These are phyloP conservation scores for Epiblema foenella DNA, from an alignment of 2,888 invertebrate species.

Conservation along the genomic window DNA sequence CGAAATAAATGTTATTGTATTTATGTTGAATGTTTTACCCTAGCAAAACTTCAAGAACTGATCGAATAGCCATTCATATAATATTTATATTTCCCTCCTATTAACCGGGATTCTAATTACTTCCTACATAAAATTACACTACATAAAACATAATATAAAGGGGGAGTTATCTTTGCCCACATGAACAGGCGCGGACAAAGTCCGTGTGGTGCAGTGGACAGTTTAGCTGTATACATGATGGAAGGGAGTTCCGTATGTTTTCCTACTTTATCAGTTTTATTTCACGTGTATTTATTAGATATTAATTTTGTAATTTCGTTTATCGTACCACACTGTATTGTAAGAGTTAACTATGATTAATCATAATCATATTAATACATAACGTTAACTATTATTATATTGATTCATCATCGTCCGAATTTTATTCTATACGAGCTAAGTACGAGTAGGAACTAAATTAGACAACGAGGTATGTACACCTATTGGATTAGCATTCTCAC, in stretches of 20 bases:
- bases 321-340: neutral
- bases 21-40: neutral
- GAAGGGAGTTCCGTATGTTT: constrained; percentile 46
- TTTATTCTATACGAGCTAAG: no score
- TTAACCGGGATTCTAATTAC: constrained; percentile 50
- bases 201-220: constrained; percentile 52
- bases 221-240: constrained; percentile 30
- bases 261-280: neutral
- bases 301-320: neutral
- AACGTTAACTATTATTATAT: neutral
- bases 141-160: constrained; percentile 41
- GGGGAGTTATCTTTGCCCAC: constrained; percentile 74
- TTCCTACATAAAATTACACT: constrained; percentile 31
- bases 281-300: neutral
- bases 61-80: constrained; percentile 7
- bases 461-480: no score
- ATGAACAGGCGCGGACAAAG: constrained; percentile 73
- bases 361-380: neutral
- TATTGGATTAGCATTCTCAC: no score
- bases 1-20: neutral
- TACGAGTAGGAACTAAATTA: no score
- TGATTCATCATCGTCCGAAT: no score
- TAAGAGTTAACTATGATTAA: neutral
- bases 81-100: constrained; percentile 20
- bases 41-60: neutral